Evolutionary conservation across 2,113 vertebrate species (phyloP), one percentile per base, ranked within the genome.

Genomic region (Pyxicephalus adspersus): DNA sequence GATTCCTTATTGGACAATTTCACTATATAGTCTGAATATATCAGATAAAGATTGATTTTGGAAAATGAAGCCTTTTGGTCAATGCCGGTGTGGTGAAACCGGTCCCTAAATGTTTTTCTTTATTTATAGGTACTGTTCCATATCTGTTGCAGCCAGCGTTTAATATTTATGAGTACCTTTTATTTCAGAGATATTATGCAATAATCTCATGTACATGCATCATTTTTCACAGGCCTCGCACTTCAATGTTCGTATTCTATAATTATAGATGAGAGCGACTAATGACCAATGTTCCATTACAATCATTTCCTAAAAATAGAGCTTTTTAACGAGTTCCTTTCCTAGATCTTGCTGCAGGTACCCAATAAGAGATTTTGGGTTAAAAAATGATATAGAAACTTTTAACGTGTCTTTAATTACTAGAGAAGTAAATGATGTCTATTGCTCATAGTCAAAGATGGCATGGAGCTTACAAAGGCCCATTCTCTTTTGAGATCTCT

Each of bases 151-250:
- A 58, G 52, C 45, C 23, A 20, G 50, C 58, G 29, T 70, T 79
- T 58, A 79, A 79, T 79, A 79, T 79, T 79, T 68, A 79, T 68
- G 64, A 68, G 29, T 58, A 55, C 68, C 77, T 70, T n/a, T 74
- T 34, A 67, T 79, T 70, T 67, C 77, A 18, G 31, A 55, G 50
- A 58, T 50, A 68, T 52, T 34, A 78, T 60, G 31, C 18, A 58
- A 64, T 77, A 64, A 38, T 67, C 22, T 57, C 51, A 22, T 67
- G 64, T 20, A 29, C 76, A 26, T 23, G 45, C 54, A 34, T 77
- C 51, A 22, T 78, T 45, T 68, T 63, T 70, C 57, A 57, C 25
- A 68, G 55, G 28, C 23, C 25, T 34, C 54, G 29, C 22, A 22
- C n/a, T 63, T 61, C n/a, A 50, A 4, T 20, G 81, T 25, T 77